phyloP scores from a whole-genome alignment of 2,888 invertebrate genomes.

The Oscheius myriophilus region DNA sequence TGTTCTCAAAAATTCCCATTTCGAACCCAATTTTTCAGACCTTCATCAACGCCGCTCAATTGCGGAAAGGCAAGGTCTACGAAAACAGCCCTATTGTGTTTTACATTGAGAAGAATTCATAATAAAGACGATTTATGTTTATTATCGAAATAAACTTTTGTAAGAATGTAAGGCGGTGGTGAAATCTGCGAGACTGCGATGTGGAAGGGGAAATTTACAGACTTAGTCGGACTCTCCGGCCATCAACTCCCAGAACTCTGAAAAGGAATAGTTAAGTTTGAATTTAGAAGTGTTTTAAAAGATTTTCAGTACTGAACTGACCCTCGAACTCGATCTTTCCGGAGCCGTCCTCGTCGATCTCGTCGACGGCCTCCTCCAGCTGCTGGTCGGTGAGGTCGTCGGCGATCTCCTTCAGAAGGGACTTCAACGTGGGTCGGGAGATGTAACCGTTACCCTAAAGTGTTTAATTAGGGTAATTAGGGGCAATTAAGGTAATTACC shows the following conservation, averaged over 20 bases:
- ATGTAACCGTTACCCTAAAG: conserved; percentile 74
- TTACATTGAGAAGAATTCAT: conserved; percentile 76
- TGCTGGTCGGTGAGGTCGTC: conserved; percentile 68
- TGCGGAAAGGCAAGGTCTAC: conserved; percentile 83
- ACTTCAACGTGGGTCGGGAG: conserved; percentile 68
- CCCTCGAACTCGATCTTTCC: conserved; percentile 70
- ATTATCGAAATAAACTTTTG: neutral
- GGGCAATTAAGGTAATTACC: conserved; percentile 29
- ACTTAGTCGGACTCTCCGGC: conserved; percentile 67
- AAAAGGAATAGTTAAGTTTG: too few species aligned
- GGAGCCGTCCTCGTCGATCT: conserved; percentile 70
- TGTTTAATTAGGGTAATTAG: neutral
- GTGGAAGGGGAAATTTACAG: neutral
- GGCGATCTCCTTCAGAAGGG: conserved; percentile 69
- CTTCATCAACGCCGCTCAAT: conserved; percentile 85
- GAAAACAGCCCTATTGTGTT: conserved; percentile 84
- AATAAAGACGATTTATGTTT: neutral
- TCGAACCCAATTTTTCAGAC: too few species aligned
- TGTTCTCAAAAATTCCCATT: neutral
- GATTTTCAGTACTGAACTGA: conserved; percentile 17
- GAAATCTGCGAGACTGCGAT: neutral
- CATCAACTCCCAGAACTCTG: conserved; percentile 70
- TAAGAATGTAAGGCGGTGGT: too few species aligned
- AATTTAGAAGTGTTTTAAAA: neutral
- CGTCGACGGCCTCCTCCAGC: conserved; percentile 68